Conservation (phyloP, 2,797 vertebrate genomes). For the Triplophysa yarkandensis region DNA sequence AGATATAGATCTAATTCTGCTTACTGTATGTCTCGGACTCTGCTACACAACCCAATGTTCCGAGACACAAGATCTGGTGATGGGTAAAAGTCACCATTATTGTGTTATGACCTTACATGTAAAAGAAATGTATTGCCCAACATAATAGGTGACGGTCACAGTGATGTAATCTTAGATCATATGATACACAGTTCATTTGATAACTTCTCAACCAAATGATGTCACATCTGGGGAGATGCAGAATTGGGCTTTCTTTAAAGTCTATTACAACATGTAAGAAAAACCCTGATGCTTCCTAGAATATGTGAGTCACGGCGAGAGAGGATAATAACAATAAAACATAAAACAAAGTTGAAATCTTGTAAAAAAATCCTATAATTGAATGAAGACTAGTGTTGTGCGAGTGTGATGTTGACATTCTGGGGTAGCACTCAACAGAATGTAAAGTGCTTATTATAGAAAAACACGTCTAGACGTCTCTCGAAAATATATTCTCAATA, state of each 20-base stretch:
- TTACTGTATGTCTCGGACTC: conserved; percentile 9
- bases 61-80: conserved; percentile 3
- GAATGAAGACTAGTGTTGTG: not conserved
- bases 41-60: conserved; percentile 1
- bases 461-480: conserved; percentile 23
- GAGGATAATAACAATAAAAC: not conserved
- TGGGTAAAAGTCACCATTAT: not conserved
- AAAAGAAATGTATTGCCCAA: too few species aligned
- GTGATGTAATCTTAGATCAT: not conserved
- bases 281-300: too few species aligned
- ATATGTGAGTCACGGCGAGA: not conserved
- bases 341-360: not conserved
- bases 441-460: conserved; percentile 11
- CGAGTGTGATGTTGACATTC: conserved; percentile 8
- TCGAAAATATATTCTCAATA: conserved; percentile 11
- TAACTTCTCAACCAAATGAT: not conserved
- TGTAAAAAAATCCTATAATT: not conserved
- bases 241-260: not conserved
- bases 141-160: not conserved
- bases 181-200: not conserved
- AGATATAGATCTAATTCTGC: not conserved
- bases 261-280: not conserved
- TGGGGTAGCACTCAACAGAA: conserved; percentile 17
- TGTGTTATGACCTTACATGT: not conserved
- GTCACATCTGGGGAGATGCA: not conserved